A percentile compares a stretch with the other conserved stretches of the same genome.
Conservation (phyloP, 2,888 invertebrate genomes). For the Magallana nippona region DNA sequence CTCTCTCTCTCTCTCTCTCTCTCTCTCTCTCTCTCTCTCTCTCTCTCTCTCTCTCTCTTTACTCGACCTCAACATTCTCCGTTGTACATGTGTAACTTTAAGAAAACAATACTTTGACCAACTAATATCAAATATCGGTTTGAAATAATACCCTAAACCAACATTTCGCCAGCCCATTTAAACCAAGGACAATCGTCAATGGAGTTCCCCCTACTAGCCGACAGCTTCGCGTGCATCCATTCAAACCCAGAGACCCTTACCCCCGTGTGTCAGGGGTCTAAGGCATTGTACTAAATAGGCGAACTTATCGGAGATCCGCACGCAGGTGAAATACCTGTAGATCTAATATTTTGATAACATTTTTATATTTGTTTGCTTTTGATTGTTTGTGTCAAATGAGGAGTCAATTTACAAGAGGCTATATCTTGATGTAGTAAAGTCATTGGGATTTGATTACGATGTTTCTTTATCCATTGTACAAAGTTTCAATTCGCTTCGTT, state of each 20-base stretch:
- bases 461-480: background rate
- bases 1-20: too few relatives aligned
- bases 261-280: background rate
- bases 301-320: background rate
- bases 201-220: background rate
- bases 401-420: background rate
- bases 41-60: too few relatives aligned
- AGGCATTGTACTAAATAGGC: background rate
- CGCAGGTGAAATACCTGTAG: constrained; percentile 1
- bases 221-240: constrained; percentile 1
- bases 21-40: too few relatives aligned
- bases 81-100: background rate
- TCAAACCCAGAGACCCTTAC: background rate
- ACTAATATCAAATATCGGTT: background rate
- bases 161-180: background rate
- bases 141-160: background rate
- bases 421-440: constrained; percentile 17
- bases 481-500: constrained; percentile 7
- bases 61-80: background rate
- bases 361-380: background rate
- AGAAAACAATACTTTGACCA: constrained; percentile 1
- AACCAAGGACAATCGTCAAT: background rate
- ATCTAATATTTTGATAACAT: background rate
- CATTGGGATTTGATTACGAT: background rate
- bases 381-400: background rate